Percentiles rank a stretch among this genome's conserved stretches.
Conservation (phyloP, 2,113 vertebrate species). For the Onychorhynchus coronatus region DNA sequence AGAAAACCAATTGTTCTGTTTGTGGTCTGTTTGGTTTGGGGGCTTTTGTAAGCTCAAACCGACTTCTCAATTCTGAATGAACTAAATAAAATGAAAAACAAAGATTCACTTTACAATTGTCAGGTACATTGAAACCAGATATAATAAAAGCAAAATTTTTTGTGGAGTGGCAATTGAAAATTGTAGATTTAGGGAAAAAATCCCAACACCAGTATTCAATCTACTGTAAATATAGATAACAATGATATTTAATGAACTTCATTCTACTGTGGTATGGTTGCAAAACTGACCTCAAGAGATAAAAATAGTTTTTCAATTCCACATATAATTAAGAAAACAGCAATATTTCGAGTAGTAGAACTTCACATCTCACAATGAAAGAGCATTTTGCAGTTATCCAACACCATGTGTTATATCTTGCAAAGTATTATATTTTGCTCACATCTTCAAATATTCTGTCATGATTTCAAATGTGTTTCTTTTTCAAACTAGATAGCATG, state of each 20-base stretch:
- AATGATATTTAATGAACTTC: background rate
- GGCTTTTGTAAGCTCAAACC: background rate
- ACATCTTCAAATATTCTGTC: background rate
- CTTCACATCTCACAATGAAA: background rate
- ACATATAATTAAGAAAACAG: background rate
- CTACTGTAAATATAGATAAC: background rate
- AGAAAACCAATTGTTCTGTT: background rate
- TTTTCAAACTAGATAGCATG: background rate
- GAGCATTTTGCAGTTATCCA: background rate
- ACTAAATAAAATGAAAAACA: background rate
- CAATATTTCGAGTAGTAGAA: background rate
- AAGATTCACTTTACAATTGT: background rate
- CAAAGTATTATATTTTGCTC: background rate
- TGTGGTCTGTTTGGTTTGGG: background rate
- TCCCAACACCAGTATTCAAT: background rate
- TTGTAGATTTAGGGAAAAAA: background rate
- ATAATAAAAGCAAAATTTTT: background rate
- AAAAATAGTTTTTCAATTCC: background rate
- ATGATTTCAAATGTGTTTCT: background rate
- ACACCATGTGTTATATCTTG: background rate
- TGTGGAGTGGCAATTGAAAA: background rate
- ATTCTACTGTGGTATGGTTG: background rate
- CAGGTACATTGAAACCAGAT: background rate
- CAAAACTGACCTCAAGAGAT: background rate
- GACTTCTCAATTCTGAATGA: background rate